Conservation (phyloP, 2,113 vertebrate genomes). For the Capreolus pygargus region DNA sequence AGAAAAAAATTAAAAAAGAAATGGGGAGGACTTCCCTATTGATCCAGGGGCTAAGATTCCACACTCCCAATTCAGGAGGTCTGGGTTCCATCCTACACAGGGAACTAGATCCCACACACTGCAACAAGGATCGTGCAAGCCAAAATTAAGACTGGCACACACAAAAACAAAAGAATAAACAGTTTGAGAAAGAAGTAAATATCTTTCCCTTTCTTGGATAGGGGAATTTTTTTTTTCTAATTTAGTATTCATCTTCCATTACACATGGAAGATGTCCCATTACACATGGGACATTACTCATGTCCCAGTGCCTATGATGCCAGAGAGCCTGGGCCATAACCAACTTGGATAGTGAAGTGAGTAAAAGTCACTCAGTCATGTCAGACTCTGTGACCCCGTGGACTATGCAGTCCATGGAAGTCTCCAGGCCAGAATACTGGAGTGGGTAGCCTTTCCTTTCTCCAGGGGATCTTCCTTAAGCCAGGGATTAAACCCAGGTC, state of each 20-base stretch:
- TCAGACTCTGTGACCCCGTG: not conserved
- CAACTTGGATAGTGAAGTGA: not conserved
- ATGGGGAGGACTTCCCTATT: not conserved
- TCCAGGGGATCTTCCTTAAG: not conserved
- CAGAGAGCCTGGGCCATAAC: not conserved
- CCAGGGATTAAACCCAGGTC: not conserved
- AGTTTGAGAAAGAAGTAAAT: not conserved
- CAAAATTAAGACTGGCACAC: not conserved
- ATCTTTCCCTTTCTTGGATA: not conserved
- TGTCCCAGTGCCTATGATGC: not conserved
- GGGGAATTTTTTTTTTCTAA: not conserved
- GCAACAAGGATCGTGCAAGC: not conserved
- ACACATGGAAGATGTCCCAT: too few relatives aligned
- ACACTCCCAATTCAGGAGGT: not conserved
- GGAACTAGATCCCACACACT: not conserved
- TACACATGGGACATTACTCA: too few relatives aligned
- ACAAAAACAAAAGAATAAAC: not conserved
- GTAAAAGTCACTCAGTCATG: not conserved
- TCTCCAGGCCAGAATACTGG: not conserved
- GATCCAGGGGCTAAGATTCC: not conserved
- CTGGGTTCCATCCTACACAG: not conserved
- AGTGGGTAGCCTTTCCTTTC: not conserved
- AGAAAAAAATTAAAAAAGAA: not conserved
- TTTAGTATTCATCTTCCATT: not conserved
- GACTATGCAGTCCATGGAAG: not conserved